phyloP scores from a whole-genome alignment of 37 sponge, comb jelly and placozoan species.

The Ianthella basta region DNA sequence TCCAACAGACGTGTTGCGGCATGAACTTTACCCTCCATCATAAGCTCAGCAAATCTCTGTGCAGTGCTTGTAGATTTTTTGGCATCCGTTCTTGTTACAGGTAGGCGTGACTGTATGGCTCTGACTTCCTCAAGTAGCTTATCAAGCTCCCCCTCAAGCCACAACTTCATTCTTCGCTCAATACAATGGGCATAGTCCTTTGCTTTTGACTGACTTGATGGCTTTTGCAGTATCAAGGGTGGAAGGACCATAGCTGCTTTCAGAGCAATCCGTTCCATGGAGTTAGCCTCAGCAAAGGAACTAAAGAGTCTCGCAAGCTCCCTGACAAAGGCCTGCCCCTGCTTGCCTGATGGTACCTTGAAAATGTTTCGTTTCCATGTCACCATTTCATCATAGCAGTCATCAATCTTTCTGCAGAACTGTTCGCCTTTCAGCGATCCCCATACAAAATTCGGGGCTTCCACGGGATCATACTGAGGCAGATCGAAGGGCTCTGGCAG shows the following conservation, averaged over 20 bases:
- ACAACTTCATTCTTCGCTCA: conserved; percentile 27
- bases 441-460: conserved; percentile 6
- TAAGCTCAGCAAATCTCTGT: conserved; percentile 14
- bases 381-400: conserved; percentile 27
- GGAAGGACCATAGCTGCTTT: conserved; percentile 21
- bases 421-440: not conserved
- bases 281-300: conserved; percentile 16
- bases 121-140: conserved; percentile 22
- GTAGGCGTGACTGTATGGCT: conserved; percentile 27
- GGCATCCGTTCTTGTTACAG: not conserved
- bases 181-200: conserved; percentile 17
- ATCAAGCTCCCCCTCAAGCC: conserved; percentile 1
- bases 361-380: conserved; percentile 28
- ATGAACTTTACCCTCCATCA: not conserved
- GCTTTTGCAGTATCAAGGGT: conserved; percentile 2
- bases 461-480: not conserved
- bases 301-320: not conserved
- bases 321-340: conserved; percentile 11
- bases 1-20: not conserved
- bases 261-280: conserved; percentile 7
- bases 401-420: conserved; percentile 1
- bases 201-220: conserved; percentile 9
- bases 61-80: conserved; percentile 2
- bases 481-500: not conserved
- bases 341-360: conserved; percentile 18